Base-by-base conservation (phyloP, 2,888 invertebrate species). In the Frankliniella fusca region DNA sequence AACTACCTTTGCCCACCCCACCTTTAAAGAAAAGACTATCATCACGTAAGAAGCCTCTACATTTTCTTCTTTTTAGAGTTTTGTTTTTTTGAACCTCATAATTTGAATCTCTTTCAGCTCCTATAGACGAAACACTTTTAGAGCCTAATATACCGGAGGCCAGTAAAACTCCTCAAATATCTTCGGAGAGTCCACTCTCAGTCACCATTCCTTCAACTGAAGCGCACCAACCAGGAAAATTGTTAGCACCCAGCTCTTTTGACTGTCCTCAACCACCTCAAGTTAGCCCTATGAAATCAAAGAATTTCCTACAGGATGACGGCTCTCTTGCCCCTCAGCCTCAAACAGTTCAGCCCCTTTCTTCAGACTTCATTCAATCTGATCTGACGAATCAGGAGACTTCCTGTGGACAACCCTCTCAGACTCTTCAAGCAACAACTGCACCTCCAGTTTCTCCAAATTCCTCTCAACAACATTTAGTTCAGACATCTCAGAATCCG, bases 1-100 rank as follows among this genome's bases (percentile, higher is more conserved):
- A 90, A 85, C 87, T 92, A 85, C 89, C 91, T 80, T 86, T 76
- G 27, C 70, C 70, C 12, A 76, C 70, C 8, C 70, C 70, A 23
- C 70, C 70, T 27, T n/a, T 76, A n/a, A 76, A 76, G 70, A 76
- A 76, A 27, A 76, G 70, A 12, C 23, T 76, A 12, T 27, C 70
- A 8, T 76, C 70, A 11, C 70, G 70, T 76, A 23, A 76, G 70
- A 38, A 38, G 38, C 38, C 38, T 38, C 38, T 5, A 38, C 38
- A 38, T 38, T 38, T 38, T 3, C 38, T 38, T 2, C 38, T 38
- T 38, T 54, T 54, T 12, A 15, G 10, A 5, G 1, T 20, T 54
- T 0, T 12, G 18, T 20, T 12, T 0, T 38, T 5, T 38, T 5
- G 38, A 38, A 38, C 38, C 38, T 5, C 5, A 38, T 3, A 38